These are phyloP conservation scores for Antechinus stuartii DNA, from an alignment of 2,113 vertebrate genomes.

Conservation along the genomic window DNA sequence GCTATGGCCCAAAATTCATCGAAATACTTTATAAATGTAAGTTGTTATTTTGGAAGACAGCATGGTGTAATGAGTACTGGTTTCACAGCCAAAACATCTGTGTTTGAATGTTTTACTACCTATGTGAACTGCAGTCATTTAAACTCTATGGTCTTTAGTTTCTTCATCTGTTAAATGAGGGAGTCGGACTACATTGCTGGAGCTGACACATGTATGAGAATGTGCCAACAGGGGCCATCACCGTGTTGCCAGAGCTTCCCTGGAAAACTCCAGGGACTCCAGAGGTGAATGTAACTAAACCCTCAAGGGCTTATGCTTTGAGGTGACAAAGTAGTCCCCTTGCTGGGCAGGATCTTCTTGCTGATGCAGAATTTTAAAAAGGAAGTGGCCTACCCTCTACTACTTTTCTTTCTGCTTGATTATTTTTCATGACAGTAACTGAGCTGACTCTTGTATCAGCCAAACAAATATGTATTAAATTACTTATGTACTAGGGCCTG, in stretches of 20 bases:
- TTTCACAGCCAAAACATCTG: neutral
- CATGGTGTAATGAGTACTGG: neutral
- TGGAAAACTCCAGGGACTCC: neutral
- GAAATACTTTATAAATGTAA: neutral
- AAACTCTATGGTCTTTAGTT: neutral
- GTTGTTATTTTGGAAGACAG: neutral
- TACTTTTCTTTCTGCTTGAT: neutral
- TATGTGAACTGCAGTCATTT: neutral
- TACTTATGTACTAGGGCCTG: neutral
- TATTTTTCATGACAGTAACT: neutral
- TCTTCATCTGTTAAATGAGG: neutral
- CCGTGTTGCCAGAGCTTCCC: neutral
- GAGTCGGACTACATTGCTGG: neutral
- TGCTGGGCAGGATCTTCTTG: neutral
- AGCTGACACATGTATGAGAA: neutral
- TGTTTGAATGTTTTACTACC: neutral
- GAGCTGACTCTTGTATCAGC: neutral
- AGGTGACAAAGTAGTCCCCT: neutral
- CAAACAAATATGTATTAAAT: neutral
- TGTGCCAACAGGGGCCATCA: neutral
- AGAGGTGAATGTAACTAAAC: neutral
- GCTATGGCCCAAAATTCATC: neutral
- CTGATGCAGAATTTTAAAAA: neutral
- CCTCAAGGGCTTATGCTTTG: neutral
- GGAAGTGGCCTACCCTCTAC: neutral